Base-by-base conservation (phyloP, 1,140 invertebrate species). In the Brachionus koreanus region DNA sequence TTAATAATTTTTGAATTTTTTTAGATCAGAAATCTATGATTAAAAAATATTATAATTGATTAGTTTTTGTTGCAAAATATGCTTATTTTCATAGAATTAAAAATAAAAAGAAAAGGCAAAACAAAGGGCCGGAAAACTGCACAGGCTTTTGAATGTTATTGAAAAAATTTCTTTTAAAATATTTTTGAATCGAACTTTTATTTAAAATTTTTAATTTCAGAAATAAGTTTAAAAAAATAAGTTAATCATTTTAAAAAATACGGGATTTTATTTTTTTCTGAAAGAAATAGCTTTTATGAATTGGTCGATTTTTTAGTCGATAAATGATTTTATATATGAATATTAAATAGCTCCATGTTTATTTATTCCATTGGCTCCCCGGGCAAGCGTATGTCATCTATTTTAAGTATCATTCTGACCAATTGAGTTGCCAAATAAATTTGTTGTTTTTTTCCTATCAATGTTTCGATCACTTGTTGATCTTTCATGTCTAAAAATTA, bases 341-440 rank as follows among this genome's bases (percentile, higher is more conserved):
- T 29, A 29, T 29, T 29, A 29, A 29, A 29, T 29, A 29, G 1
- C 3, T 10, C 39, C n/a, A 23, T 42, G 39, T 74, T 43, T 61
- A 43, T 79, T 42, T 79, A 79, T 57, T 79, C 76, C 46, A 75
- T 57, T 29, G 46, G 23, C 63, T 83, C 82, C 5, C 69, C 82
- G 9, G 72, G 46, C 46, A 63, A 93, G 83, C 97, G 91, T 69
- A 99, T 93, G 87, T 99, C 98, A 89, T 99, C 98, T 83, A 99
- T 99, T 89, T 99, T 99, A 52, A 99, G 90, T 84, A 99, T 98
- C 97, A 99, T 99, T 88, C 98, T 97, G 6, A 98, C 96, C 29
- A 99, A 90, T 84, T 91, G 90, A 0, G 97, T 98, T 1, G 98
- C 97, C 76, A 99, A 89, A 25, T 96, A 90, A 23, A 99, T 94